Evolutionary conservation across 2,797 vertebrate species (phyloP).

Genomic region (Sylvia borin): DNA sequence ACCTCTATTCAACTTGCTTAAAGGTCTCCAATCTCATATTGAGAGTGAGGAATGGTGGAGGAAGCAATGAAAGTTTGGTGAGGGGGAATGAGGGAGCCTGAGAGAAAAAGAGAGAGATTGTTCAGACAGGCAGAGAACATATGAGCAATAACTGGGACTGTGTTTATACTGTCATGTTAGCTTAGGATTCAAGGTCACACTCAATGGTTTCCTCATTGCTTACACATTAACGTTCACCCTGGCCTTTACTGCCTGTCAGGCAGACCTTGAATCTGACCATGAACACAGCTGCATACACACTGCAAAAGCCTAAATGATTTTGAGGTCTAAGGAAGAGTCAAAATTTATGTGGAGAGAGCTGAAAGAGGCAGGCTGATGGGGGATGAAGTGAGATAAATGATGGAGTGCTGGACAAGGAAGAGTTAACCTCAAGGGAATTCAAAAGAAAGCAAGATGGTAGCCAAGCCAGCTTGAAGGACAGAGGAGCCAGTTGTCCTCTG

Average conservation of each 20-base stretch:
- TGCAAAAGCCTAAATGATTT: neutral
- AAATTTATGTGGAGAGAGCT: neutral
- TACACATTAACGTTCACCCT: neutral
- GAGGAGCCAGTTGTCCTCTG: neutral
- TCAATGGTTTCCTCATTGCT: constrained; percentile 53
- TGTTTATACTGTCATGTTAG: constrained; percentile 61
- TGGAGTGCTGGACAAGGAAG: neutral
- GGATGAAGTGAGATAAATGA: constrained; percentile 6
- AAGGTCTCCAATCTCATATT: constrained; percentile 34
- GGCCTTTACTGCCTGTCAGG: neutral
- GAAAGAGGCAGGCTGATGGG: neutral
- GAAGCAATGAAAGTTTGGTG: constrained; percentile 44
- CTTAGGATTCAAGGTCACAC: constrained; percentile 53
- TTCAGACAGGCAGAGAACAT: constrained; percentile 25
- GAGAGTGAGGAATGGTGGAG: constrained; percentile 25
- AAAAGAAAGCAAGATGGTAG: neutral
- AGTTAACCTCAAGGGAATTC: neutral
- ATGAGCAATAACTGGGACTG: neutral
- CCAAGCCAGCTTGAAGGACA: neutral
- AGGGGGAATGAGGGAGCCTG: neutral
- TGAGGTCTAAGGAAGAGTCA: constrained; percentile 4
- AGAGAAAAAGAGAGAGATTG: constrained; percentile 46
- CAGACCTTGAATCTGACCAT: neutral
- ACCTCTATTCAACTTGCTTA: constrained; percentile 31
- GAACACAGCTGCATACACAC: constrained; percentile 23